Evolutionary conservation across 2,888 invertebrate species (phyloP), one percentile per base, ranked within the genome.

Genomic region (Aphodius sticticus): DNA sequence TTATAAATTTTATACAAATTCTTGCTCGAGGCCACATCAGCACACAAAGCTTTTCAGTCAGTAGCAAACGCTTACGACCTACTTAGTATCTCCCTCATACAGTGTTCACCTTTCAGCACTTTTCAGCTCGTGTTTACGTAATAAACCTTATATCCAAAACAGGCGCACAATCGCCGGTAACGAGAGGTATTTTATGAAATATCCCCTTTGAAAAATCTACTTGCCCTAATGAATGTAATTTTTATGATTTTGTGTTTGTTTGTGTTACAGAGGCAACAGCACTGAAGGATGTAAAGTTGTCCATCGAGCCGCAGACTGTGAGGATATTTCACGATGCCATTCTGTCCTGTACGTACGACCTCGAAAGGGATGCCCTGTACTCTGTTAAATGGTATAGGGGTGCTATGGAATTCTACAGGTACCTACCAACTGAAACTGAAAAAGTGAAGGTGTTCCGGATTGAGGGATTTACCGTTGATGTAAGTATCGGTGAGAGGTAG

Each of bases 351-450:
- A 91, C 93, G 83, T 94, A 96, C 86, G 95, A 96, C 87, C 92
- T 96, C 89, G 94, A 95, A 86, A 93, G 92, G 0, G 93, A 93
- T 5, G 93, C 93, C 0, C 91, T 97, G 76, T 96, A 96, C 90
- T 93, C 96, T 4, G 95, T 96, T 82, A 96, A 96, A 90, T 96
- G 96, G 95, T 96, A 96, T 90, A 91, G 96, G 79, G 96, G 96
- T 6, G 92, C 90, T 86, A 92, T 94, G 86, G 96, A 97, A 90
- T 96, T 96, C 90, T 96, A 95, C 90, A 92, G 96, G 83, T 96
- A 92, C 87, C 94, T 95, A 12, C 96, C 96, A 0, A 92, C 92
- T 85, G 95, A 96, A 85, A 89, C 89, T n/a, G 95, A 95, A 6
- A 91, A 92, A 74, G 94, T 92, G 6, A 95, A 95, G 89, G 92